Percentiles rank a stretch among this genome's conserved stretches.
These are phyloP conservation scores for Heliconius sara DNA, from an alignment of 2,888 invertebrate genomes.

Conservation along the genomic window DNA sequence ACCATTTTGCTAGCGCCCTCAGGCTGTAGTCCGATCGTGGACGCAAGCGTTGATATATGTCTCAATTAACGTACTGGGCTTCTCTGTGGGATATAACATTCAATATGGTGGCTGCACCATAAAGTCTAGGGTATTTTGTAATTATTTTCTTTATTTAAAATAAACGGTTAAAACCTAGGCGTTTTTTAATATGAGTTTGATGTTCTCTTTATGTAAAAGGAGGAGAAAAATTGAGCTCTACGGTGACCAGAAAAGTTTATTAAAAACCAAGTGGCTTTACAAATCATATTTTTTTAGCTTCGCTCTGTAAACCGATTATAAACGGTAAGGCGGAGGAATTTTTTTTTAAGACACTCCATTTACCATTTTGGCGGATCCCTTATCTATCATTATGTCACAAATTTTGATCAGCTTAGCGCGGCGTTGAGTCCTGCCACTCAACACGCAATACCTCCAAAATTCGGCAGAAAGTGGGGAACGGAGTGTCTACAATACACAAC, in stretches of 20 bases:
- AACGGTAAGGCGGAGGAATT: no score
- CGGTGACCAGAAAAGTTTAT: neutral
- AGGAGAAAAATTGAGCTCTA: no score
- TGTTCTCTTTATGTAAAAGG: no score
- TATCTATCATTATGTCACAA: neutral
- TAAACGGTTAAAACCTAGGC: neutral
- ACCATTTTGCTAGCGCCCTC: slow-evolving; percentile 11
- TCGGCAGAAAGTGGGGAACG: no score
- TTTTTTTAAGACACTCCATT: no score
- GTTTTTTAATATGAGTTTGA: neutral
- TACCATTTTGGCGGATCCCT: no score
- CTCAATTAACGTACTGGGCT: slow-evolving; percentile 68
- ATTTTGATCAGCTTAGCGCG: neutral
- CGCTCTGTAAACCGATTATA: no score
- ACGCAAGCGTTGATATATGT: slow-evolving; percentile 67
- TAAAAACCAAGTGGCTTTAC: neutral
- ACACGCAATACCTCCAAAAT: no score
- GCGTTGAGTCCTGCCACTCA: no score
- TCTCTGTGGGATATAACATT: slow-evolving; percentile 67
- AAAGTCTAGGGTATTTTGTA: slow-evolving; percentile 55
- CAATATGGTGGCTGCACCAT: slow-evolving; percentile 61
- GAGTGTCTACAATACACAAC: no score
- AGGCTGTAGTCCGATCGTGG: slow-evolving; percentile 23
- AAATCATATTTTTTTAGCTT: no score
- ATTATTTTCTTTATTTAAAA: slow-evolving; percentile 35